Evolutionary conservation across 2,888 invertebrate genomes (phyloP).

Genomic region (Spisula subtruncata): DNA sequence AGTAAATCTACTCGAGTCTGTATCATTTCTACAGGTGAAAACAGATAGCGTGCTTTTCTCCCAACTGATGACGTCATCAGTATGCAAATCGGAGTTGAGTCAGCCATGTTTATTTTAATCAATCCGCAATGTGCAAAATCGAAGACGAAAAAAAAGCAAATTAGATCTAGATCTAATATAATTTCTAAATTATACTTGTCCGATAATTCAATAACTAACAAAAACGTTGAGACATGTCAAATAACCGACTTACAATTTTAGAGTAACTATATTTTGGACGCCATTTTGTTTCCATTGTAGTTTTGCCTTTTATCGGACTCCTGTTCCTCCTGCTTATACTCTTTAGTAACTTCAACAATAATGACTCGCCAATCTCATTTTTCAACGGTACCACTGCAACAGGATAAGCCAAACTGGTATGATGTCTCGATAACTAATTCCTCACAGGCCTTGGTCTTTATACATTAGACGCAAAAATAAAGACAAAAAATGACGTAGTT

Average conservation of each 20-base stretch:
- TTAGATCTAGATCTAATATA: too few species aligned
- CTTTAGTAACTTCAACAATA: conserved; percentile 22
- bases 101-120: background rate
- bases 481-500: background rate
- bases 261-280: background rate
- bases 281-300: conserved; percentile 37
- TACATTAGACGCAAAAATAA: conserved; percentile 43
- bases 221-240: conserved; percentile 22
- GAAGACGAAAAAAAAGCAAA: background rate
- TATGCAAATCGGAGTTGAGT: conserved; percentile 23
- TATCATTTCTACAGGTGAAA: background rate
- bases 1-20: background rate
- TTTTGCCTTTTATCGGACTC: conserved; percentile 25
- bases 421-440: background rate
- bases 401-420: background rate
- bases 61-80: conserved; percentile 13
- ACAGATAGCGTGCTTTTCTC: background rate
- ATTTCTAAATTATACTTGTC: too few species aligned
- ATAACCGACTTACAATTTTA: background rate
- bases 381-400: background rate
- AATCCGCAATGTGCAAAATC: conserved; percentile 4
- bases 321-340: background rate
- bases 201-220: too few species aligned
- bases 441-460: conserved; percentile 26
- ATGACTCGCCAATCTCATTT: background rate